A percentile compares a stretch with the other conserved stretches of the same genome.
These are phyloP conservation scores for Etia nguti DNA, from an alignment of 2,113 vertebrate species.

Conservation along the genomic window DNA sequence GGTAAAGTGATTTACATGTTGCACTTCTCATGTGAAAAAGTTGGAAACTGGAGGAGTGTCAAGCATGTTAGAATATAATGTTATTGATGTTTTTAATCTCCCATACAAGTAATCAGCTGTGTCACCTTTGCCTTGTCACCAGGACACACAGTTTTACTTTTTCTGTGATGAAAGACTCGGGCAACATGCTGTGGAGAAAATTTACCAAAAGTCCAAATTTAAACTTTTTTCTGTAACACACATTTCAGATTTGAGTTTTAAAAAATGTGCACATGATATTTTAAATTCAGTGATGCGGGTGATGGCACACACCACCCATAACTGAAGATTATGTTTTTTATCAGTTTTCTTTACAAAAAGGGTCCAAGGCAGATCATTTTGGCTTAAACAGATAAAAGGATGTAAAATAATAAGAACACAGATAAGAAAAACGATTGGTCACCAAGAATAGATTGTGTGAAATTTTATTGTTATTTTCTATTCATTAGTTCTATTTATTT, in stretches of 20 bases:
- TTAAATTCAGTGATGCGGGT: neutral
- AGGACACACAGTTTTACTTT: neutral
- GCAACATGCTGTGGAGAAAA: neutral
- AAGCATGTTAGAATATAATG: neutral
- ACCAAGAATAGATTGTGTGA: neutral
- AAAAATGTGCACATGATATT: neutral
- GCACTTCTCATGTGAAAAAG: neutral
- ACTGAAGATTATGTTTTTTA: neutral
- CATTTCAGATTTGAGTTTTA: neutral
- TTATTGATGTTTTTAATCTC: neutral
- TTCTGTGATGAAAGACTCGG: neutral
- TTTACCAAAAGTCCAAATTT: neutral
- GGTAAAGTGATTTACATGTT: neutral
- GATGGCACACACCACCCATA: neutral
- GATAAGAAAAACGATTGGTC: rapidly evolving
- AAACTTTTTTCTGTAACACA: neutral
- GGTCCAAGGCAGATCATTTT: neutral
- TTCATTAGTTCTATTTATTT: neutral
- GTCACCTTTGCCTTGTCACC: neutral
- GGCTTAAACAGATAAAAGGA: neutral
- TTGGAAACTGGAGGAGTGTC: neutral
- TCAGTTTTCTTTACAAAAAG: neutral
- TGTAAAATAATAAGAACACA: neutral
- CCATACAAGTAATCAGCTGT: neutral
- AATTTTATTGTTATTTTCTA: neutral